Evolutionary conservation across 2,888 invertebrate genomes (phyloP).

Genomic region (Drosophila paramelanica): DNA sequence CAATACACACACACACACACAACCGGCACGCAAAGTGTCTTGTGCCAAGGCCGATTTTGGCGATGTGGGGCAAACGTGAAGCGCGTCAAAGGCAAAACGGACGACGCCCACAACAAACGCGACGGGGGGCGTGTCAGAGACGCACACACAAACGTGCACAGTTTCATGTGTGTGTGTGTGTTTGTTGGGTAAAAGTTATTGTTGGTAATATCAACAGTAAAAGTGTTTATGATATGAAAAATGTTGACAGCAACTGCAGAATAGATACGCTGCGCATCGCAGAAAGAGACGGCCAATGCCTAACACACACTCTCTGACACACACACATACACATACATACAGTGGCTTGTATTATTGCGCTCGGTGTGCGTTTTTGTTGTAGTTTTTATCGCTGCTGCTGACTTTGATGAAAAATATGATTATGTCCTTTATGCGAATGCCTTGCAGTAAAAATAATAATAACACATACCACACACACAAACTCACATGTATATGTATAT

Average conservation of each 20-base stretch:
- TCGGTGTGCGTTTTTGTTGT: constrained; percentile 56
- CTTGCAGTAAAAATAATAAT: constrained; percentile 81
- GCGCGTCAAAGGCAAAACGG: constrained; percentile 32
- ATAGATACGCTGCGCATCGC: constrained; percentile 60
- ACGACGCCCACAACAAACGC: constrained; percentile 32
- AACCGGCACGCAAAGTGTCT: constrained; percentile 10
- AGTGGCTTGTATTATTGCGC: constrained; percentile 59
- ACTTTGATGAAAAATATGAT: constrained; percentile 80
- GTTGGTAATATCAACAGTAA: constrained; percentile 80
- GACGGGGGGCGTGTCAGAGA: constrained; percentile 34
- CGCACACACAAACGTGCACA: constrained; percentile 1
- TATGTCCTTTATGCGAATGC: constrained; percentile 80
- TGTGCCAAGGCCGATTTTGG: constrained; percentile 41
- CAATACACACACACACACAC: constrained; percentile 1
- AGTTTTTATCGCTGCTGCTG: constrained; percentile 69
- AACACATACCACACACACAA: constrained; percentile 55
- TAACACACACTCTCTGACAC: constrained; percentile 4
- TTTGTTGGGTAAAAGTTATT: constrained; percentile 68
- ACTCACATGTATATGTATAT: neutral
- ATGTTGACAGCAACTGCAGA: constrained; percentile 80
- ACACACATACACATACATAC: constrained; percentile 19
- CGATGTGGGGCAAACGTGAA: constrained; percentile 40
- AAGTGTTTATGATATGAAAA: constrained; percentile 80
- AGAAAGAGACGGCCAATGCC: constrained; percentile 37
- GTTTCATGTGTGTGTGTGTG: constrained; percentile 17